Base-by-base conservation (phyloP, 1,140 invertebrate genomes). In the Heliconius congener region DNA sequence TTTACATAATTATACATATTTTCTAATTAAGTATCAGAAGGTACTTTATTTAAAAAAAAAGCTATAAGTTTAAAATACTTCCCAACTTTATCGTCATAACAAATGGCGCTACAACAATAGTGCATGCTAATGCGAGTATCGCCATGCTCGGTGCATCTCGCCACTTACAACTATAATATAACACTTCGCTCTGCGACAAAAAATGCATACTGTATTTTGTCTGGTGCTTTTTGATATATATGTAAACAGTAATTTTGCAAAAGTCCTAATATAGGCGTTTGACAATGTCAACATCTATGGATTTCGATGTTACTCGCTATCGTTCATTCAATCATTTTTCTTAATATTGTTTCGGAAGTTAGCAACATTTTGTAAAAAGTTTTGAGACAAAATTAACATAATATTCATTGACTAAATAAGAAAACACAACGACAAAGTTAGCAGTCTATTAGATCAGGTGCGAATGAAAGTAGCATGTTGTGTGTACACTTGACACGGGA, bases 401-500 rank as follows among this genome's bases (percentile, higher is more conserved):
- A 46, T 5, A 46, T 46, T 46, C 42, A 46, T 46, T 46, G 42
- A 46, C 13, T 16, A 16, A 46, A 46, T 4, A 4, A 46, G 42
- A 46, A 46, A 3, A 55, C 52, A 0, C 5, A 2, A 55, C 4
- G 52, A n/a, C 0, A 57, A 23, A 57, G 8, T 57, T 57, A 57
- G 55, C n/a, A 57, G 55, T 13, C 60, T 66, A 66, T 66, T 66
- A 66, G 60, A 66, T 66, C 23, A 66, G 60, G 73, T 55, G 73
- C 50, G 52, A 19, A 34, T 8, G 50, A 52, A 30, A 50, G 74
- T 8, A 57, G 74, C 39, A 46, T 46, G 39, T 13, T 30, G 16
- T 27, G 71, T 46, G 71, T 60, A 76, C 50, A 73, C 66, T 76
- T 66, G 66, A 80, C 70, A 80, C 72, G 37, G 55, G 66, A 71